Conservation (phyloP, 1,140 invertebrate species). For the Ceratitis capitata region DNA sequence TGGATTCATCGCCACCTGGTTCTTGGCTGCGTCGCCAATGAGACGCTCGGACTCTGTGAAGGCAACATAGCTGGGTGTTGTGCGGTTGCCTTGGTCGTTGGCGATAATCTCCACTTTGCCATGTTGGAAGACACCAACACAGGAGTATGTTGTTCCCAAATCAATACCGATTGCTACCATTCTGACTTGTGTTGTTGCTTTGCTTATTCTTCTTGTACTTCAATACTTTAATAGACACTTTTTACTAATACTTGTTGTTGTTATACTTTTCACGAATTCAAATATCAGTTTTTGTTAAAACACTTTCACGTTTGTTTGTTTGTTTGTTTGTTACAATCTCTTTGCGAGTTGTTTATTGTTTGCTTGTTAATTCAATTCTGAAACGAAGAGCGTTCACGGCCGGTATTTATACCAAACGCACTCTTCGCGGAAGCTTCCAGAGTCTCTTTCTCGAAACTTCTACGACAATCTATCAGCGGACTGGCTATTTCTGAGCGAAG, state of each 20-base stretch:
- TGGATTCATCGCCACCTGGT: constrained; percentile 65
- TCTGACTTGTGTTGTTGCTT: constrained; percentile 45
- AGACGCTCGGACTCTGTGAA: constrained; percentile 89
- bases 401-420: constrained; percentile 52
- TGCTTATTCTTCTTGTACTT: constrained; percentile 45
- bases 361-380: constrained; percentile 54
- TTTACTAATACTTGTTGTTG: neutral
- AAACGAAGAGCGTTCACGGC: constrained; percentile 45
- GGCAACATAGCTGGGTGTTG: constrained; percentile 90
- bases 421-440: constrained; percentile 51
- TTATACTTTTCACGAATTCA: neutral
- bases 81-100: constrained; percentile 91
- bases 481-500: neutral
- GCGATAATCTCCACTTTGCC: constrained; percentile 92
- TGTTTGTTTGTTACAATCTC: constrained; percentile 48
- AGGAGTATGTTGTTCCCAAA: constrained; percentile 83
- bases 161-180: constrained; percentile 77
- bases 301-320: constrained; percentile 49
- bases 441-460: constrained; percentile 40
- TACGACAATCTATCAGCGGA: neutral
- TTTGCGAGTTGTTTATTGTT: constrained; percentile 49
- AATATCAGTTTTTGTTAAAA: constrained; percentile 29
- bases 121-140: constrained; percentile 82
- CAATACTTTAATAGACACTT: neutral
- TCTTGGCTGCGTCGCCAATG: constrained; percentile 92